Percentiles rank a stretch among this genome's conserved stretches.
These are phyloP conservation scores for Synanthedon myopaeformis DNA, from an alignment of 2,888 invertebrate genomes.

Conservation along the genomic window DNA sequence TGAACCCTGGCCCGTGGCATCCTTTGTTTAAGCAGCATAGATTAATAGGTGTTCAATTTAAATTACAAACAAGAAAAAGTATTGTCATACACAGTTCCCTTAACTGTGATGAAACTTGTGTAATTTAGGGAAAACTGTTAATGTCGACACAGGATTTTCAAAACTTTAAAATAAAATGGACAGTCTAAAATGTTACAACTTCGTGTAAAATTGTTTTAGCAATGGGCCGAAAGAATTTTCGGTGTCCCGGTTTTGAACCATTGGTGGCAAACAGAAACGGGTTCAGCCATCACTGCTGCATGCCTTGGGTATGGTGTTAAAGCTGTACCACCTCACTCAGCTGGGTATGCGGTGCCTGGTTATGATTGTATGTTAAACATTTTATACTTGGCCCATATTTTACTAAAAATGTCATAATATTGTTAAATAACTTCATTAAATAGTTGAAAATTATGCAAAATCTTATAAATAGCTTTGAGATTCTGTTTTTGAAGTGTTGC, in stretches of 20 bases:
- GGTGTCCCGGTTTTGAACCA: constrained; percentile 79
- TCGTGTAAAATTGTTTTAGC: constrained; percentile 21
- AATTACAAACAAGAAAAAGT: neutral
- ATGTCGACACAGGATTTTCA: neutral
- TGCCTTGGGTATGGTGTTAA: constrained; percentile 82
- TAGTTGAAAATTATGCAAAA: no score
- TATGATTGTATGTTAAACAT: constrained; percentile 76
- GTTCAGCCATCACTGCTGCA: constrained; percentile 88
- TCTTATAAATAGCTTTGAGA: no score
- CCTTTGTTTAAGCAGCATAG: constrained; percentile 7
- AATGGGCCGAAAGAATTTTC: constrained; percentile 61
- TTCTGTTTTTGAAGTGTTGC: no score
- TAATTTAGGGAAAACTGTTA: neutral
- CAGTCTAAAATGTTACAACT: neutral
- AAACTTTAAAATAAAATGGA: no score
- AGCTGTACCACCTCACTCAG: constrained; percentile 77
- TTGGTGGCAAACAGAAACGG: constrained; percentile 98
- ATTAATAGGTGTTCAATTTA: neutral
- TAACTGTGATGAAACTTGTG: neutral
- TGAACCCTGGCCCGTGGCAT: constrained; percentile 11
- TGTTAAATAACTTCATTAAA: neutral
- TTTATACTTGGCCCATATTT: neutral
- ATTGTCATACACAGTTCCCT: no score
- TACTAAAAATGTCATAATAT: neutral
- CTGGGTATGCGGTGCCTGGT: constrained; percentile 90